Evolutionary conservation across 2,113 vertebrate genomes (phyloP), one percentile per base, ranked within the genome.

Genomic region (Benitochromis conjunctus): DNA sequence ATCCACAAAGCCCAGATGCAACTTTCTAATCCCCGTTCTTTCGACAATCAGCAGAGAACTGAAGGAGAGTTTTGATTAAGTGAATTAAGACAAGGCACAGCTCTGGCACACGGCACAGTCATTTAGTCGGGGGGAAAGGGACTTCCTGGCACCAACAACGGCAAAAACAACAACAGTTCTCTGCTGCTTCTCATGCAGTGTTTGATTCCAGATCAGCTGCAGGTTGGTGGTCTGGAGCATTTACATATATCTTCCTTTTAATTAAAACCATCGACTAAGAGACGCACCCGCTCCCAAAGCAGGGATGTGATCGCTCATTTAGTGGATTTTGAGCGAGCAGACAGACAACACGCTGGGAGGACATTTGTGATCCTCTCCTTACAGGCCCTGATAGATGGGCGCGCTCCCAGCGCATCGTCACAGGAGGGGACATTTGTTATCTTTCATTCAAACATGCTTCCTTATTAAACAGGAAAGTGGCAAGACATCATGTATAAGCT

Each of bases 21-120:
- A 81, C 82, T 74, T 74, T 85, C 55, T 90, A 93, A 94, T 92
- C 87, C 87, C 60, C 4, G 7, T 26, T 81, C 48, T 80, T 71
- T 79, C 12, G 11, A 82, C 60, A 88, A 81, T 88, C 89, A 76
- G 80, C 57, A 13, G 79, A 79, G 55, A 80, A 79, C 74, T 82
- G 82, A 85, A 84, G 83, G 60, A 66, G 81, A 90, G 81, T 89
- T 93, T 83, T 88, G 82, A 94, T 92, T 77, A 88, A 93, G 88
- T 85, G 82, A 92, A 89, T 92, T 81, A 93, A 66, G 74, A 53
- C 79, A 14, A 21, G 83, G 64, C 34, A 16, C 13, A 29, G 80
- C 77, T 78, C 80, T 86, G 85, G 79, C 91, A 92, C 74, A 62
- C 64, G 78, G 64, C 79, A 38, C 38, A 83, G 66, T 82, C 55